Conservation (phyloP, 2,888 invertebrate genomes). For the Synanthedon formicaeformis region DNA sequence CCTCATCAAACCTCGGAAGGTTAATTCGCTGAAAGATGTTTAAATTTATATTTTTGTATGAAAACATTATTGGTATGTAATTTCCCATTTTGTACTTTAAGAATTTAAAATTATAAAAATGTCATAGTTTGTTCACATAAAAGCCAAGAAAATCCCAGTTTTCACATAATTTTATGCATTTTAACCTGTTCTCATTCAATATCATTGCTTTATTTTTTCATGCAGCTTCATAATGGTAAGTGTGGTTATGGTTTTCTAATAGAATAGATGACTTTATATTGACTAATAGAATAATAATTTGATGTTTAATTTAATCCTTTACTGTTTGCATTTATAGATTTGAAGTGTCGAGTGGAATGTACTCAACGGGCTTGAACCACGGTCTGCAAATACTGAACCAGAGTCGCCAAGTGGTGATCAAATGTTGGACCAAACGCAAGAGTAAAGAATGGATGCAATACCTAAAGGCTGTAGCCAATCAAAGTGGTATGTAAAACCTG, state of each 20-base stretch:
- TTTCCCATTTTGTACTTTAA: too few relatives aligned
- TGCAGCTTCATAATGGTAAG: slow-evolving; percentile 38
- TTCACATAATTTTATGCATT: not conserved
- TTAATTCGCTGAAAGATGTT: too few relatives aligned
- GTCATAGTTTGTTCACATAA: too few relatives aligned
- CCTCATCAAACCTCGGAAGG: too few relatives aligned
- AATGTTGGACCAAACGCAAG: slow-evolving; percentile 89
- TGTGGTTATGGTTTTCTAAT: slow-evolving; percentile 11
- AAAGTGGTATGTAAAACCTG: slow-evolving; percentile 64
- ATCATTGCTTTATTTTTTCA: slow-evolving; percentile 24
- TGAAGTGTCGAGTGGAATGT: slow-evolving; percentile 88
- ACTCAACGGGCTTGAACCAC: slow-evolving; percentile 89
- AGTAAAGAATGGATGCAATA: slow-evolving; percentile 89
- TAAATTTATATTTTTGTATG: too few relatives aligned
- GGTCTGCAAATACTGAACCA: slow-evolving; percentile 90
- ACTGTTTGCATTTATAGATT: slow-evolving; percentile 57
- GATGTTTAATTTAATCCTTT: too few relatives aligned
- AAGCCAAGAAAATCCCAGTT: too few relatives aligned
- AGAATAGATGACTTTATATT: too few relatives aligned
- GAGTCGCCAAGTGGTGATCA: slow-evolving; percentile 85
- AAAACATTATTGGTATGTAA: not conserved
- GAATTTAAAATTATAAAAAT: too few relatives aligned
- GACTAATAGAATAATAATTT: too few relatives aligned
- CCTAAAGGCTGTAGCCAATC: slow-evolving; percentile 78
- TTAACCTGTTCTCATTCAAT: not conserved